phyloP scores from a whole-genome alignment of 2,888 invertebrate species.

The Allygus modestus region DNA sequence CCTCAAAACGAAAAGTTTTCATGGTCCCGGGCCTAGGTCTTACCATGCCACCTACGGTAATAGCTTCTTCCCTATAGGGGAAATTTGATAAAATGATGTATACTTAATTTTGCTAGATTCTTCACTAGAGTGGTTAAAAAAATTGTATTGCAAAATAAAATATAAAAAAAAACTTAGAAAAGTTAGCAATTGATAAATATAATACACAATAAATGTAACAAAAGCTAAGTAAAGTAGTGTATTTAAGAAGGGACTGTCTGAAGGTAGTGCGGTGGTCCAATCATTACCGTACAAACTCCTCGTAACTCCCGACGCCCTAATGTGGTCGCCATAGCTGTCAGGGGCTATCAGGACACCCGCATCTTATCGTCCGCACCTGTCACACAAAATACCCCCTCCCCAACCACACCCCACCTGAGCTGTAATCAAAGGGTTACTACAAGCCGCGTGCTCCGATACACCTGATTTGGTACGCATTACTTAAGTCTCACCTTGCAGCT shows the following conservation, averaged over 20 bases:
- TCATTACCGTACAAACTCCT: constrained; percentile 11
- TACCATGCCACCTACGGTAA: no score
- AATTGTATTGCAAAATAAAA: no score
- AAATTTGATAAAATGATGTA: no score
- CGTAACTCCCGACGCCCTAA: constrained; percentile 4
- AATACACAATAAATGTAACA: no score
- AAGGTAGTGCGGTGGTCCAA: constrained; percentile 8
- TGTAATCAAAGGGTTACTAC: neutral
- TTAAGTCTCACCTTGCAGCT: neutral
- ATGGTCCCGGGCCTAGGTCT: no score
- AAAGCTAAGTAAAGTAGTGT: no score
- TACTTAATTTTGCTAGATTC: no score
- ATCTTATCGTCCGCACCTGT: constrained; percentile 24
- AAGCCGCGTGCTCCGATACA: neutral
- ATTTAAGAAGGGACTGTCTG: neutral
- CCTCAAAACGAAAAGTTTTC: no score
- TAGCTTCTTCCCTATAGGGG: no score
- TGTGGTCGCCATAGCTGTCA: constrained; percentile 24
- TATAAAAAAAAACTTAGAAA: no score
- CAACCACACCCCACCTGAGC: neutral
- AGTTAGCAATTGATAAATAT: no score
- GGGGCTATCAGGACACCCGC: constrained; percentile 3
- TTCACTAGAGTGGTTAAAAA: no score
- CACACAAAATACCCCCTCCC: constrained; percentile 3
- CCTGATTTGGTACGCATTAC: constrained; percentile 17